phyloP scores from a whole-genome alignment of 2,113 vertebrate species.

The Psilopsiagon aurifrons region DNA sequence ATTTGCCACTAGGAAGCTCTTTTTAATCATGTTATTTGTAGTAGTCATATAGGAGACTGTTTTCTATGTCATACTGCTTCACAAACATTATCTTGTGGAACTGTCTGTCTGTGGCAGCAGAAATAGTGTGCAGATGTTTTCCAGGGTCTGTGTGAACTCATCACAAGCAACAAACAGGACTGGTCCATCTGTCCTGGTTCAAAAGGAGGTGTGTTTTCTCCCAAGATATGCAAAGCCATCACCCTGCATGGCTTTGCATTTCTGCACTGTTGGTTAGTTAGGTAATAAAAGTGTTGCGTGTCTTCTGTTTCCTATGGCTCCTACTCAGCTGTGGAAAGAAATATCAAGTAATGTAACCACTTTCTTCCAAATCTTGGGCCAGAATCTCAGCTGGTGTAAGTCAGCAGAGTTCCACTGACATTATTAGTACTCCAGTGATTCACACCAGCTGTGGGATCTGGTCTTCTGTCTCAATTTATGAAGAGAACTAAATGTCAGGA shows the following conservation, averaged over 20 bases:
- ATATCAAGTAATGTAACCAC: constrained; percentile 7
- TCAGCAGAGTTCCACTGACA: constrained; percentile 40
- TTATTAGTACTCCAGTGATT: constrained; percentile 61
- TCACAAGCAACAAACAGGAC: background rate
- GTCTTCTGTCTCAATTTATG: constrained; percentile 39
- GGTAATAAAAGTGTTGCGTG: background rate
- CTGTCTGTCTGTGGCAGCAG: background rate
- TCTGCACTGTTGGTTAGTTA: background rate
- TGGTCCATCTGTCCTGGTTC: background rate
- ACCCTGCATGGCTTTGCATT: background rate
- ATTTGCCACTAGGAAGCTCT: background rate
- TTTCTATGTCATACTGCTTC: background rate
- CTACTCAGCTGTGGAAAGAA: constrained; percentile 42
- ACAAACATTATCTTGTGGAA: background rate
- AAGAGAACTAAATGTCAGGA: constrained; percentile 51
- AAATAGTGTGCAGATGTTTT: background rate
- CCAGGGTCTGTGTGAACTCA: background rate
- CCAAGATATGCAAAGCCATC: background rate
- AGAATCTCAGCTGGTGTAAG: constrained; percentile 54
- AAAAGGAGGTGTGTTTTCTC: background rate
- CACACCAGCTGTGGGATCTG: constrained; percentile 52
- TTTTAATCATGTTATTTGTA: background rate
- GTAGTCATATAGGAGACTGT: background rate
- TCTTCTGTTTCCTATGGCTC: background rate
- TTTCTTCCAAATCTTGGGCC: constrained; percentile 36